Percentiles rank a stretch among this genome's conserved stretches.
Conservation (phyloP, 2,888 invertebrate genomes). For the Peribatodes rhomboidaria region DNA sequence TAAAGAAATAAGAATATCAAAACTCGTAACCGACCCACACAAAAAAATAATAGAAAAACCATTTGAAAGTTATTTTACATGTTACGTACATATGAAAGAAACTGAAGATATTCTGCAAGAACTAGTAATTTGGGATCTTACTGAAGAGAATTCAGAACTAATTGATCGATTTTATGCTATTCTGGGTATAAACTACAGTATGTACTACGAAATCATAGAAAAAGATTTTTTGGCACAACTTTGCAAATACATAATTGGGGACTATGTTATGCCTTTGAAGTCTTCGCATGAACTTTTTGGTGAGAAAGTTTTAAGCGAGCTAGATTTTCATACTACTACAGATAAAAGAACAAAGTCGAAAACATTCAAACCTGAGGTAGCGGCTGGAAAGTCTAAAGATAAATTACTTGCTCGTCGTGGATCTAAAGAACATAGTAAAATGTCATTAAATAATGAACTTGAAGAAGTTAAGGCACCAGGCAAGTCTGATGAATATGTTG, state of each 20-base stretch:
- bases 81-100: constrained; percentile 82
- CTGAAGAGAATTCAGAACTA: constrained; percentile 76
- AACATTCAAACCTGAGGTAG: constrained; percentile 70
- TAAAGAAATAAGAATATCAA: constrained; percentile 76
- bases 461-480: constrained; percentile 63
- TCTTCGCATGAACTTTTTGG: constrained; percentile 76
- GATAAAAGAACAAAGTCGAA: constrained; percentile 73
- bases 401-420: constrained; percentile 54
- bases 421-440: constrained; percentile 63
- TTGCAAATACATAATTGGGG: constrained; percentile 80
- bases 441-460: constrained; percentile 55
- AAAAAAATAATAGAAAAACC: constrained; percentile 63
- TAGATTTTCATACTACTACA: constrained; percentile 71
- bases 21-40: constrained; percentile 83
- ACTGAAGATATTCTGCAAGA: constrained; percentile 77
- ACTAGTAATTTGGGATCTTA: constrained; percentile 73
- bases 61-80: constrained; percentile 86
- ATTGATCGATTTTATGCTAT: constrained; percentile 87
- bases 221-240: constrained; percentile 82
- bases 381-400: constrained; percentile 65
- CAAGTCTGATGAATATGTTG: constrained; percentile 51
- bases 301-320: constrained; percentile 64
- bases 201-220: constrained; percentile 86
- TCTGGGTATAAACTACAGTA: constrained; percentile 85
- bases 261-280: constrained; percentile 67